Percentiles rank a stretch among this genome's conserved stretches.
These are phyloP conservation scores for Drosophila melanogaster DNA, from an alignment of 1,140 invertebrate genomes.

Conservation along the genomic window DNA sequence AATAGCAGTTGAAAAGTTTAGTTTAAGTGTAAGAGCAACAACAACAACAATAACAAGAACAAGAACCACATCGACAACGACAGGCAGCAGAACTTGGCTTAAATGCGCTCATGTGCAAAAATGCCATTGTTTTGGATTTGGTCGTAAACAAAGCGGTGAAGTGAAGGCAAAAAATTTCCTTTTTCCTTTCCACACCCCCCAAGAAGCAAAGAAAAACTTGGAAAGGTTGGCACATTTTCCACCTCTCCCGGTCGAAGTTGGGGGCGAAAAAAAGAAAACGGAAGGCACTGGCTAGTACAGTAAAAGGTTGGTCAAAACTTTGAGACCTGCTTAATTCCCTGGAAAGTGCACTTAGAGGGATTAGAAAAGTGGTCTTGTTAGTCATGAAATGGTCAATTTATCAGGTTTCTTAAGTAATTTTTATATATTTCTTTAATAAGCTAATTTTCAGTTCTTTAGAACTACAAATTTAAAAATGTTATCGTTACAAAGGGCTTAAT, in stretches of 20 bases:
- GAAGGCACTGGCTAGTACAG: slow-evolving; percentile 23
- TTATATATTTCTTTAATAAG: background rate
- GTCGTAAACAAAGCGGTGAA: slow-evolving; percentile 72
- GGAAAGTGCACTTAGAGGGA: background rate
- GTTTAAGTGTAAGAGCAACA: slow-evolving; percentile 38
- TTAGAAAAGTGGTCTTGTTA: background rate
- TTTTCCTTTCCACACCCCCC: slow-evolving; percentile 1
- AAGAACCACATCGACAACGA: slow-evolving; percentile 18
- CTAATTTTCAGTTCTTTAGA: too few species aligned
- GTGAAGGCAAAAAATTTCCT: slow-evolving; percentile 29
- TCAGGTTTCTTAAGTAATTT: background rate
- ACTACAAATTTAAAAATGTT: too few species aligned
- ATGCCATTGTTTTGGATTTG: slow-evolving; percentile 77
- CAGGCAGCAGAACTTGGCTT: slow-evolving; percentile 48
- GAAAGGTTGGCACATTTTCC: slow-evolving; percentile 22
- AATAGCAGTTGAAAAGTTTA: slow-evolving; percentile 46
- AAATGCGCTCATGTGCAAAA: slow-evolving; percentile 76
- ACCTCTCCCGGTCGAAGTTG: slow-evolving; percentile 7
- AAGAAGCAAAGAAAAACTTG: slow-evolving; percentile 36
- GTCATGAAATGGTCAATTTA: background rate
- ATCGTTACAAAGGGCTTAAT: background rate
- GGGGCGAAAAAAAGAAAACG: slow-evolving; percentile 8
- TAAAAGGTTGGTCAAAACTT: slow-evolving; percentile 32
- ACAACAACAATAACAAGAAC: background rate
- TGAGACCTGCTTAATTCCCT: slow-evolving; percentile 11